Conservation (phyloP, 1,140 invertebrate genomes). For the Aphis gossypii region DNA sequence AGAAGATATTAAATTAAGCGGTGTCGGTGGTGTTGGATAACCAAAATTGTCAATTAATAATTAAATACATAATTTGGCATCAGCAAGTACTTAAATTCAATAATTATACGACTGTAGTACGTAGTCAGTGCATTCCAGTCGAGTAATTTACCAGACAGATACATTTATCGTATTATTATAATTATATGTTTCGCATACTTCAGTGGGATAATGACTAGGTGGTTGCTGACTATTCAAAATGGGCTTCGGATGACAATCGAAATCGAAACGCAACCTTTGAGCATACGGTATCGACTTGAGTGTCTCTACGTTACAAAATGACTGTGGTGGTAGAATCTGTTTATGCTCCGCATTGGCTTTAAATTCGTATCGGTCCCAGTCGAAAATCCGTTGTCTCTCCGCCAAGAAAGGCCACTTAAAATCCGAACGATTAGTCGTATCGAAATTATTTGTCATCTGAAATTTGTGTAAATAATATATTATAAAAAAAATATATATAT, state of each 20-base stretch:
- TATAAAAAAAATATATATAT: too few relatives aligned
- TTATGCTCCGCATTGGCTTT: not conserved
- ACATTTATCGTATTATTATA: not conserved
- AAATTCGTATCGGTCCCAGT: constrained; percentile 34
- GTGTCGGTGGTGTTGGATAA: not conserved
- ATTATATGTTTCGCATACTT: not conserved
- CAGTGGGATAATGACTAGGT: not conserved
- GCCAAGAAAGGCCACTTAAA: constrained; percentile 28
- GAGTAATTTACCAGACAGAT: not conserved
- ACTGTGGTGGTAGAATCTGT: too few relatives aligned
- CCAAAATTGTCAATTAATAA: not conserved
- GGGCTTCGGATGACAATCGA: not conserved
- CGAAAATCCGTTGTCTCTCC: constrained; percentile 7
- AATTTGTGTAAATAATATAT: not conserved
- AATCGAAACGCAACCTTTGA: constrained; percentile 8
- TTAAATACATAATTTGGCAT: not conserved
- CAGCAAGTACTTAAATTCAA: not conserved
- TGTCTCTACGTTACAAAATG: not conserved
- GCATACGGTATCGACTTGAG: not conserved
- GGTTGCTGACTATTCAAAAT: not conserved
- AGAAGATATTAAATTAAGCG: not conserved
- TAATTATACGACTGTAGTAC: not conserved
- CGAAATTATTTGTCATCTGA: not conserved
- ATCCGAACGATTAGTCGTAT: constrained; percentile 33
- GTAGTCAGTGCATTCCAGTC: not conserved